Percentiles rank a stretch among this genome's conserved stretches.
Conservation (phyloP, 2,888 invertebrate genomes). For the Eumacrocentrus americanus region DNA sequence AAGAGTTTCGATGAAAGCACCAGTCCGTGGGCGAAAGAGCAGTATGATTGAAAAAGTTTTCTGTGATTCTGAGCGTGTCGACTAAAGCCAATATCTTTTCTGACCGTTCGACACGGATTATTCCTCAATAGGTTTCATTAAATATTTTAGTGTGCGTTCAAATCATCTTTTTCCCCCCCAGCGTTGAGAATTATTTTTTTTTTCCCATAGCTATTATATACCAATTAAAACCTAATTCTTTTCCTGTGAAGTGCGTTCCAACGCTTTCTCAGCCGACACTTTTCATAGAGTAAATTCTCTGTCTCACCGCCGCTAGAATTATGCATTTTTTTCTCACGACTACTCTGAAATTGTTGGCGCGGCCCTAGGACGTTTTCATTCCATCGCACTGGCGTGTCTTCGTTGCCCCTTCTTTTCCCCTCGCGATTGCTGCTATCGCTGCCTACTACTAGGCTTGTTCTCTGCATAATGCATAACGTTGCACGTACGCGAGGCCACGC, state of each 20-base stretch:
- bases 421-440: constrained; percentile 42
- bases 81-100: background rate
- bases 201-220: no score
- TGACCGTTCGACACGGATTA: background rate
- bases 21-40: constrained; percentile 1
- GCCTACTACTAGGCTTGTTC: constrained; percentile 17
- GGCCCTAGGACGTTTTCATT: background rate
- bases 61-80: background rate
- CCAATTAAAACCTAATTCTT: no score
- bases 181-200: no score
- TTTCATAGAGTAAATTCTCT: no score
- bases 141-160: background rate
- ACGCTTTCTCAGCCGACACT: no score
- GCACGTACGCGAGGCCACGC: constrained; percentile 20
- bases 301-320: background rate
- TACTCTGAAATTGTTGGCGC: constrained; percentile 7
- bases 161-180: no score
- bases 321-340: background rate
- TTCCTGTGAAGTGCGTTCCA: no score
- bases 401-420: constrained; percentile 9
- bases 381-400: constrained; percentile 13
- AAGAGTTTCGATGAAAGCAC: background rate
- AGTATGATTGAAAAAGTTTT: constrained; percentile 22
- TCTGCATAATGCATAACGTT: constrained; percentile 45
- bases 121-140: background rate